A percentile compares a stretch with the other conserved stretches of the same genome.
Evolutionary conservation across 2,888 invertebrate species (phyloP).

Genomic region (Pilophorus perplexus): DNA sequence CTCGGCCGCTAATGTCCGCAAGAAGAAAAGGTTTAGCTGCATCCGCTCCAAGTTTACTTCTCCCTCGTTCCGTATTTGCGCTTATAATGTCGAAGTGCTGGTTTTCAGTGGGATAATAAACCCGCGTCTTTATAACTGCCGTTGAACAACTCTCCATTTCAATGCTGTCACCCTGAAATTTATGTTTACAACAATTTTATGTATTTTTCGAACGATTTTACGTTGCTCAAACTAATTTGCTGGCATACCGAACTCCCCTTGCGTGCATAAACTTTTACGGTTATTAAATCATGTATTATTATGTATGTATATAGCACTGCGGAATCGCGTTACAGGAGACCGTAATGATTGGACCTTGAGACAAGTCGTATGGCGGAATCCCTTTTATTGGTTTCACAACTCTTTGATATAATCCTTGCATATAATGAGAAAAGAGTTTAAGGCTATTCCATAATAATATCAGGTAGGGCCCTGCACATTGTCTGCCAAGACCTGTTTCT

Average conservation of each 20-base stretch:
- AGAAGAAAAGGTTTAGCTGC: not conserved
- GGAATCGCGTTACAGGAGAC: not conserved
- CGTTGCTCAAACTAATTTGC: conserved; percentile 24
- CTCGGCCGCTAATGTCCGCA: too few species aligned
- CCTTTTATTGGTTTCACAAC: conserved; percentile 3
- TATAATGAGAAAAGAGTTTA: too few species aligned
- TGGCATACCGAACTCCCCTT: conserved; percentile 14
- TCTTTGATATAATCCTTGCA: too few species aligned
- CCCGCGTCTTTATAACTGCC: conserved; percentile 27
- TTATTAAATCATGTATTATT: conserved; percentile 36
- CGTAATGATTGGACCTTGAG: conserved; percentile 17
- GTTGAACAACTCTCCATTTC: conserved; percentile 22
- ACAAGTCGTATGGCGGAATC: not conserved
- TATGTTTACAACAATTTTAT: conserved; percentile 32
- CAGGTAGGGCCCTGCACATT: too few species aligned
- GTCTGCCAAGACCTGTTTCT: too few species aligned
- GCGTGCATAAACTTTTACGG: conserved; percentile 35
- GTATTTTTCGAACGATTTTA: conserved; percentile 23
- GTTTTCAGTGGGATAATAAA: conserved; percentile 31
- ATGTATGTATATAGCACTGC: conserved; percentile 21
- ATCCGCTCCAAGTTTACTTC: conserved; percentile 1
- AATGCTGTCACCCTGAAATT: conserved; percentile 32
- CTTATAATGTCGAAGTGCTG: conserved; percentile 25
- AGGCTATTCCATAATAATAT: too few species aligned
- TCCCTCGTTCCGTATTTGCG: not conserved